Evolutionary conservation across 2,113 vertebrate genomes (phyloP).

Genomic region (Polyodon spathula): DNA sequence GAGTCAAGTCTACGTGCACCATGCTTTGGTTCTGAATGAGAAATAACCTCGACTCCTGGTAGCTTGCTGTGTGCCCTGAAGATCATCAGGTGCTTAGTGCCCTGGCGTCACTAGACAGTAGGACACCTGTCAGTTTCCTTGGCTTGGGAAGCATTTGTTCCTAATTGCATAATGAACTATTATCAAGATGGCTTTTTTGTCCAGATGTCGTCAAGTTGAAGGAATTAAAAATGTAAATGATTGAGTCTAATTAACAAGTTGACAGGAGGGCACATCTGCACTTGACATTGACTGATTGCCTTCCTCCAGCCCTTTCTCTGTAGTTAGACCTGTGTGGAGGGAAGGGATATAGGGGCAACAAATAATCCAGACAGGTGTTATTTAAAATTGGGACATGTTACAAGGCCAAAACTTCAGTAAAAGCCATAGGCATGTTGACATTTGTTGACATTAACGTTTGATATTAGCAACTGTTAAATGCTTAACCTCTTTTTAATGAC

Average conservation of each 20-base stretch:
- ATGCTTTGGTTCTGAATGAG: conserved; percentile 1
- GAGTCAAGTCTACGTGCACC: neutral
- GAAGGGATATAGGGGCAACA: conserved; percentile 6
- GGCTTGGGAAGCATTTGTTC: conserved; percentile 30
- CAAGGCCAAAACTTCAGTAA: too few species aligned
- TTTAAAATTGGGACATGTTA: too few species aligned
- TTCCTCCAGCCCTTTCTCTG: conserved; percentile 53
- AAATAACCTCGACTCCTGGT: conserved; percentile 1
- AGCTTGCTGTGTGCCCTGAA: conserved; percentile 16
- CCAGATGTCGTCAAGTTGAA: conserved; percentile 71
- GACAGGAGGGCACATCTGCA: conserved; percentile 80
- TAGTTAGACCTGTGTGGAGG: conserved; percentile 41
- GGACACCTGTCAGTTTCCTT: conserved; percentile 50
- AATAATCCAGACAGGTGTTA: too few species aligned
- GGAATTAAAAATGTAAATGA: conserved; percentile 95
- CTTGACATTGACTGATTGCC: conserved; percentile 88
- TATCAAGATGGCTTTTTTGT: conserved; percentile 40
- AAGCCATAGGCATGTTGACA: too few species aligned
- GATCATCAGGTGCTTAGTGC: conserved; percentile 37
- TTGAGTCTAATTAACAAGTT: conserved; percentile 85
- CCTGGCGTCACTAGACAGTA: conserved; percentile 26
- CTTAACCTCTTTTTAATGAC: too few species aligned
- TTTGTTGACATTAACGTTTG: too few species aligned
- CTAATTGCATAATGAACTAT: conserved; percentile 50
- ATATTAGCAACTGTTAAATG: too few species aligned